Evolutionary conservation across 2,113 vertebrate species (phyloP).

Genomic region (Edolisoma coerulescens): DNA sequence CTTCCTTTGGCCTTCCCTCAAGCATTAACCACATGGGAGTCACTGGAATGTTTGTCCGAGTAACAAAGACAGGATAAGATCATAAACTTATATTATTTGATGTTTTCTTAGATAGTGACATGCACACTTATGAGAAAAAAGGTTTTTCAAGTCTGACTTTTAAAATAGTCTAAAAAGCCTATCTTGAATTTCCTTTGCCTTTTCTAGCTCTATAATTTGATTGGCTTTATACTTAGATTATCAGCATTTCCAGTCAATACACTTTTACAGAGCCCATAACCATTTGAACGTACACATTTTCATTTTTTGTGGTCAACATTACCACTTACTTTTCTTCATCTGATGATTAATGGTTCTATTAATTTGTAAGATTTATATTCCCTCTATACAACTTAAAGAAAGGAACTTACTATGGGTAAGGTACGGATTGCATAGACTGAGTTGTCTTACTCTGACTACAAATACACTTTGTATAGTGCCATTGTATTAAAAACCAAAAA

Average conservation of each 20-base stretch:
- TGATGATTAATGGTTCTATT: not conserved
- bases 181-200: not conserved
- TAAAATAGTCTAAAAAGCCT: not conserved
- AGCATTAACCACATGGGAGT: not conserved
- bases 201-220: not conserved
- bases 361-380: not conserved
- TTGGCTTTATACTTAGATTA: not conserved
- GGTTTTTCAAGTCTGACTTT: not conserved
- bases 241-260: not conserved
- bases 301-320: not conserved
- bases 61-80: not conserved
- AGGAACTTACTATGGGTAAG: not conserved
- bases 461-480: not conserved
- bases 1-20: not conserved
- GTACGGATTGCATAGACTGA: not conserved
- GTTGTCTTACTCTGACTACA: not conserved
- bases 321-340: not conserved
- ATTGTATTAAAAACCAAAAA: not conserved
- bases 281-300: not conserved
- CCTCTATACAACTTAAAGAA: not conserved
- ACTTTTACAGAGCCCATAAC: not conserved
- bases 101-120: not conserved
- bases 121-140: not conserved
- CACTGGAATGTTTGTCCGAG: not conserved
- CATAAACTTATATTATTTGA: not conserved